Percentiles rank a stretch among this genome's conserved stretches.
These are phyloP conservation scores for Platygyra sinensis DNA, from an alignment of 64 coral and sea anemone genomes.

Conservation along the genomic window DNA sequence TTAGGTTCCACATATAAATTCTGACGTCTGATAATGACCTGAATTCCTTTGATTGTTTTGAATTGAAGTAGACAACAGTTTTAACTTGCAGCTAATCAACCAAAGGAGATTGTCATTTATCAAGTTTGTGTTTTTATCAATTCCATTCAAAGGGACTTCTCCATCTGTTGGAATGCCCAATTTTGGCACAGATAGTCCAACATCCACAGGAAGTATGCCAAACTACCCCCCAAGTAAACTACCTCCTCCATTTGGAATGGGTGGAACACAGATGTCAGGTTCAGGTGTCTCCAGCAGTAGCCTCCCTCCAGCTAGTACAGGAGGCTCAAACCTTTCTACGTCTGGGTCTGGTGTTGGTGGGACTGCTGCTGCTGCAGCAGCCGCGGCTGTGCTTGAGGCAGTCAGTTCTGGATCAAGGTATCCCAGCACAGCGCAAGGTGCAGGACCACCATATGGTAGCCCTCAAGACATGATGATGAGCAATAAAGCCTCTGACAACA, in stretches of 20 bases:
- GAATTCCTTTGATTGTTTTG: too few species aligned
- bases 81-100: not conserved
- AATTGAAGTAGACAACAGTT: too few species aligned
- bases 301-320: slow-evolving; percentile 9
- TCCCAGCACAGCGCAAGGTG: not conserved
- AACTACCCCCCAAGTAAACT: slow-evolving; percentile 22
- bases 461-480: slow-evolving; percentile 41
- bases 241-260: slow-evolving; percentile 23
- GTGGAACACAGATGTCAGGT: slow-evolving; percentile 2
- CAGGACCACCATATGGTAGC: slow-evolving; percentile 8
- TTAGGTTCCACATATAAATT: too few species aligned
- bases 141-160: not conserved
- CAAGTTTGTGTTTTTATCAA: not conserved
- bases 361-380: slow-evolving; percentile 58
- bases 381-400: slow-evolving; percentile 52
- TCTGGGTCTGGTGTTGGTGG: slow-evolving; percentile 28
- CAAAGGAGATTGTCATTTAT: not conserved
- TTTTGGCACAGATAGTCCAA: slow-evolving; percentile 41
- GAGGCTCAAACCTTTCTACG: slow-evolving; percentile 11
- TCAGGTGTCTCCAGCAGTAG: not conserved
- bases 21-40: too few species aligned
- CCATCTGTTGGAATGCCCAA: slow-evolving; percentile 17
- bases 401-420: slow-evolving; percentile 51
- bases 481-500: slow-evolving; percentile 9
- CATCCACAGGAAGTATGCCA: slow-evolving; percentile 27